phyloP scores from a whole-genome alignment of 35 echinoderm and acorn worm genomes.

The Eucidaris tribuloides region DNA sequence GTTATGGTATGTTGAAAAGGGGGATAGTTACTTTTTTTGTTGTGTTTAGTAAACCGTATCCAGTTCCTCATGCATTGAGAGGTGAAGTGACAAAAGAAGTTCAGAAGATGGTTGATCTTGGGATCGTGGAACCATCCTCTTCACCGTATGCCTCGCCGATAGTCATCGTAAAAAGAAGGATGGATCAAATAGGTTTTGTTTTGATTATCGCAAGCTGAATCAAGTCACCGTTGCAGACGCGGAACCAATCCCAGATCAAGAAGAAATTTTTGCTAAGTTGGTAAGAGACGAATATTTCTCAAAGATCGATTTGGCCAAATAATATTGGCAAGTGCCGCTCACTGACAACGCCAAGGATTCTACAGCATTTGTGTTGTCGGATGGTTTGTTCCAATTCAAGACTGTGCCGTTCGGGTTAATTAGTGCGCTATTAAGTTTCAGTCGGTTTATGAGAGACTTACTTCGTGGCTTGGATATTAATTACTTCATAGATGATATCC shows the following conservation, averaged over 20 bases:
- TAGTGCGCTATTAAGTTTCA: slow-evolving; percentile 41
- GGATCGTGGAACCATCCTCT: slow-evolving; percentile 36
- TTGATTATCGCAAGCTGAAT: slow-evolving; percentile 40
- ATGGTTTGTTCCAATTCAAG: slow-evolving; percentile 37
- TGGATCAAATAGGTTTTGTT: slow-evolving; percentile 60
- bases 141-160: slow-evolving; percentile 74
- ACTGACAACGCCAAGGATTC: neutral
- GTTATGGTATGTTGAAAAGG: too few relatives aligned
- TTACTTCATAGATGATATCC: slow-evolving; percentile 63
- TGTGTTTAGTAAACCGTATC: slow-evolving; percentile 67
- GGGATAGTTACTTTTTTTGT: too few relatives aligned
- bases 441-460: slow-evolving; percentile 35
- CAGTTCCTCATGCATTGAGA: slow-evolving; percentile 31
- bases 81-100: slow-evolving; percentile 41
- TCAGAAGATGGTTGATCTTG: slow-evolving; percentile 23
- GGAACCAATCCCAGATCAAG: slow-evolving; percentile 44
- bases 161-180: slow-evolving; percentile 68
- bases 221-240: slow-evolving; percentile 33
- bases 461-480: slow-evolving; percentile 14
- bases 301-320: slow-evolving; percentile 57
- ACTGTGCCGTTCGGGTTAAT: slow-evolving; percentile 47
- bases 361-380: slow-evolving; percentile 45
- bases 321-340: slow-evolving; percentile 60
- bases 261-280: slow-evolving; percentile 36
- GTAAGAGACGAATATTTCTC: slow-evolving; percentile 34